Evolutionary conservation across 2,888 invertebrate species (phyloP), one percentile per base, ranked within the genome.

Genomic region (Ectropis crepuscularia): DNA sequence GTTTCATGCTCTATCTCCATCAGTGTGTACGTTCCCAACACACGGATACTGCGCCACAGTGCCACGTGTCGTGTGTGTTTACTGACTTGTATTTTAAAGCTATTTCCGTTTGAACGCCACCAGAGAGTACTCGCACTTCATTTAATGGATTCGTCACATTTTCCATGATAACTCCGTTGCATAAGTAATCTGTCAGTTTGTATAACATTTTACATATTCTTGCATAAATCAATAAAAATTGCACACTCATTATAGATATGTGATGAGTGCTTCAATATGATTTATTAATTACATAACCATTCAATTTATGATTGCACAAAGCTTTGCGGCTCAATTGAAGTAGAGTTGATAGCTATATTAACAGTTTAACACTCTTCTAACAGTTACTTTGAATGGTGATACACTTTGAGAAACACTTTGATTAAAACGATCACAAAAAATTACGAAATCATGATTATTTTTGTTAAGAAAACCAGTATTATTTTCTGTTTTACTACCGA

Each of bases 161-260:
- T 28, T 28, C 16, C 16, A 28, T 28, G 16, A 61, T 59, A 28
- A 66, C 38, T 61, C 55, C 41, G 55, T 67, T 63, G 55, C 66
- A 62, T 73, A 64, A 65, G 53, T 53, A 46, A 9, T 6, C 57
- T 61, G 62, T 73, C 60, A 66, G 61, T 62, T 74, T 72, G 72
- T 67, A 74, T 72, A 77, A 75, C 57, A 68, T 74, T 74, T 74
- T 62, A 59, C 63, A 71, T 59, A 65, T 54, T 63, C 59, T 72
- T 75, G 63, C 72, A 71, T 70, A 70, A 68, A 72, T 50, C 59
- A 45, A 63, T 55, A 50, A 41, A 50, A 59, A 54, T 59, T 55
- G 54, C 54, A 42, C 62, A 61, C 54, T 51, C 38, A 62, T 48
- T 53, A 42, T 57, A 11, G 53, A 43, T 38, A 53, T 53, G 57